A percentile compares a stretch with the other conserved stretches of the same genome.
Conservation (phyloP, 2,113 vertebrate species). For the Steatornis caripensis region DNA sequence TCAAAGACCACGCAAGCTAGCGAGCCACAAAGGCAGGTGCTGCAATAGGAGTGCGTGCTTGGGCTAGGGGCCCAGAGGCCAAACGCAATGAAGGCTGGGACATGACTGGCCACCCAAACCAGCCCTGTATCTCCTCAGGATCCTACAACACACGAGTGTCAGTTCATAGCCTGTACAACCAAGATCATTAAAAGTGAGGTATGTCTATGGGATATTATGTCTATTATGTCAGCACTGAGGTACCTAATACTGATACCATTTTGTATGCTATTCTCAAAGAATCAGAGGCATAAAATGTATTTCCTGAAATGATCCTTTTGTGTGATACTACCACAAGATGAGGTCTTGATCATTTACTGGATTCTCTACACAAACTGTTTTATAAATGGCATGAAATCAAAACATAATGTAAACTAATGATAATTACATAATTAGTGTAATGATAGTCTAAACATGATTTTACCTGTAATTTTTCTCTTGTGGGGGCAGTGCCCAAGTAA, state of each 20-base stretch:
- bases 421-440: background rate
- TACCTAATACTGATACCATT: background rate
- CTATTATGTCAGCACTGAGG: background rate
- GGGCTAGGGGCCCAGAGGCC: background rate
- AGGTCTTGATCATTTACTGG: background rate
- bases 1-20: background rate
- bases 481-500: slow-evolving; percentile 83
- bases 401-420: background rate
- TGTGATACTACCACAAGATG: background rate
- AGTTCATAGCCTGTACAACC: background rate
- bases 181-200: background rate
- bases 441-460: background rate
- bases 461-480: slow-evolving; percentile 87
- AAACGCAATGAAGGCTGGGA: background rate
- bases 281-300: background rate
- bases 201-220: background rate
- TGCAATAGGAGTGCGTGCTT: background rate
- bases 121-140: background rate
- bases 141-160: background rate
- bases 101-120: background rate
- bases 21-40: background rate
- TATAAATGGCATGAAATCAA: background rate
- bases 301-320: background rate
- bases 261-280: background rate
- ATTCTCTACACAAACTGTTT: background rate